phyloP scores from a whole-genome alignment of 2,797 vertebrate genomes.

The Mionectes olivaceus region DNA sequence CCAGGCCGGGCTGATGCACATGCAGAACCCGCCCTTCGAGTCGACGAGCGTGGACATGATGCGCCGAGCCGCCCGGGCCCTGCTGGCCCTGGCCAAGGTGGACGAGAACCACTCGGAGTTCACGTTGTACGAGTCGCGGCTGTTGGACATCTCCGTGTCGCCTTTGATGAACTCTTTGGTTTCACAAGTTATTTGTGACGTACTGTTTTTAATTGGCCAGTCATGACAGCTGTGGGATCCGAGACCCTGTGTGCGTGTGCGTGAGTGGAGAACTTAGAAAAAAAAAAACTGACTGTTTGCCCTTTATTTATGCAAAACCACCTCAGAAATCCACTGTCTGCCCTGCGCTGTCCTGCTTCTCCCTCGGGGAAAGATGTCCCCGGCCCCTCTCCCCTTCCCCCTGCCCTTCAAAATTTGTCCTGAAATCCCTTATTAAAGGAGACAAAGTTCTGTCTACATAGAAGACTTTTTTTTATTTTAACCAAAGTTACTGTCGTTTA shows the following conservation, averaged over 20 bases:
- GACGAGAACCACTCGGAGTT: constrained; percentile 99
- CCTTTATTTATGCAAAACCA: constrained; percentile 99
- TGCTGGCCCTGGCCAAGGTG: constrained; percentile 97
- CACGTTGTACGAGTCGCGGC: constrained; percentile 97
- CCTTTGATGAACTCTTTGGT: constrained; percentile 99
- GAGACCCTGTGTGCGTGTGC: constrained; percentile 84
- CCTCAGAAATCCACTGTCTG: constrained; percentile 97
- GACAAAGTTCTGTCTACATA: constrained; percentile 91
- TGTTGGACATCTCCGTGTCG: constrained; percentile 98
- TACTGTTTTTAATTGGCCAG: constrained; percentile 99
- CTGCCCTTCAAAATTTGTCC: constrained; percentile 74
- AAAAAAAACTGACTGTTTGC: constrained; percentile 90
- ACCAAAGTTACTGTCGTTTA: constrained; percentile 99
- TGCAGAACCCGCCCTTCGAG: constrained; percentile 96
- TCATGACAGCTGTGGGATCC: constrained; percentile 99
- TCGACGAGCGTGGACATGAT: constrained; percentile 99
- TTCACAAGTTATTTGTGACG: constrained; percentile 99
- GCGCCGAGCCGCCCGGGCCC: constrained; percentile 95
- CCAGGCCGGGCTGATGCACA: constrained; percentile 94
- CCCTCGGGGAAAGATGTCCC: constrained; percentile 84
- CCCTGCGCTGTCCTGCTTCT: constrained; percentile 87
- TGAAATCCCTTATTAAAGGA: constrained; percentile 85
- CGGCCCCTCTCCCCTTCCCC: constrained; percentile 65
- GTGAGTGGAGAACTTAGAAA: constrained; percentile 94
- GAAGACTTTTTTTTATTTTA: constrained; percentile 95